Conservation (phyloP, 1,140 invertebrate genomes). For the Macrostomum lignano region DNA sequence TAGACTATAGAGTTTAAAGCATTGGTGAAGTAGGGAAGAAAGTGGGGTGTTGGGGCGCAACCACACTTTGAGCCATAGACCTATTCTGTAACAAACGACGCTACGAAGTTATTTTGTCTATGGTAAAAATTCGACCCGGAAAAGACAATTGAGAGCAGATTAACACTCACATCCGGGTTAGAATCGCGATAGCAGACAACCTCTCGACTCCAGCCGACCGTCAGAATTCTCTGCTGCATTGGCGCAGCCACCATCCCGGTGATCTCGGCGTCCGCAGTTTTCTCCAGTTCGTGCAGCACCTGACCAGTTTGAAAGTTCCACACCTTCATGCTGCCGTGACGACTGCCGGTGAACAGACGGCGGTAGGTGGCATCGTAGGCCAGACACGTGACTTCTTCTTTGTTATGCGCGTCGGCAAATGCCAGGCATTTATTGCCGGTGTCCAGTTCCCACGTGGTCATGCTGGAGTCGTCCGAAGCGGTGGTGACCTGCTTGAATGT, state of each 20-base stretch:
- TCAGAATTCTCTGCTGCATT: constrained; percentile 18
- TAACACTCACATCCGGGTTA: constrained; percentile 22
- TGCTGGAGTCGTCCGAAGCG: constrained; percentile 23
- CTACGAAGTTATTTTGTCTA: too few relatives aligned
- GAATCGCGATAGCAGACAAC: constrained; percentile 20
- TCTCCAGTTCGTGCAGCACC: constrained; percentile 21
- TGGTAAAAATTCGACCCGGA: too few relatives aligned
- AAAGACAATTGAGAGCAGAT: too few relatives aligned
- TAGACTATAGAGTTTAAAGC: too few relatives aligned
- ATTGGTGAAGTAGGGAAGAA: too few relatives aligned
- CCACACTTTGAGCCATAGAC: too few relatives aligned
- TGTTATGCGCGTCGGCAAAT: constrained; percentile 24
- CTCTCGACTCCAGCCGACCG: constrained; percentile 21
- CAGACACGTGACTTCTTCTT: constrained; percentile 25
- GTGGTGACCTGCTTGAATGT: constrained; percentile 27
- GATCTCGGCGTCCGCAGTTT: constrained; percentile 19
- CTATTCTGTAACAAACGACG: too few relatives aligned
- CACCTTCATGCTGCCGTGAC: too few relatives aligned
- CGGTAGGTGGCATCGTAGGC: constrained; percentile 17
- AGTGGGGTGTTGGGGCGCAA: too few relatives aligned
- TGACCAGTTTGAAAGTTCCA: too few relatives aligned
- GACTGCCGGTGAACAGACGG: constrained; percentile 19
- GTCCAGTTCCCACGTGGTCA: constrained; percentile 24
- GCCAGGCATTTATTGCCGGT: too few relatives aligned
- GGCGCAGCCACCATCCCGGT: constrained; percentile 18